These are phyloP conservation scores for Epizoanthus scotinus DNA, from an alignment of 92 coral and sea anemone species.

Conservation along the genomic window DNA sequence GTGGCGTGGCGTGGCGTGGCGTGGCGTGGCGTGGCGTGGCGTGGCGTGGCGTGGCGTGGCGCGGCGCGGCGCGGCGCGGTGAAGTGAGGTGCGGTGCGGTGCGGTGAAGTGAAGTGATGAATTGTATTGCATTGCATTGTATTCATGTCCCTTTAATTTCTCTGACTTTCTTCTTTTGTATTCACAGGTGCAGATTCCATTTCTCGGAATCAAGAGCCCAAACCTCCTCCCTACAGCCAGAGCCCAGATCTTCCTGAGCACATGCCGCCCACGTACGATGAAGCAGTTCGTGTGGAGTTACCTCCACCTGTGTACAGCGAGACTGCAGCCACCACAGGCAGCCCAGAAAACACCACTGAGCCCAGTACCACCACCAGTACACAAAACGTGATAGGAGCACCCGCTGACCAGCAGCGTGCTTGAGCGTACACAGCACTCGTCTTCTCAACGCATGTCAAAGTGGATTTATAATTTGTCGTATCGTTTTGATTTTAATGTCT, in stretches of 20 bases:
- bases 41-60: too few species aligned
- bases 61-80: too few species aligned
- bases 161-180: neutral
- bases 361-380: conserved; percentile 7
- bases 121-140: too few species aligned
- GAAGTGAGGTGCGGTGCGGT: too few species aligned
- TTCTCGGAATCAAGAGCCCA: conserved; percentile 21
- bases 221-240: conserved; percentile 41
- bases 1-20: too few species aligned
- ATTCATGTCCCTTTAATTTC: neutral
- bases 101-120: too few species aligned
- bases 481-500: too few species aligned
- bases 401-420: conserved; percentile 27
- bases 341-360: neutral
- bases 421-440: neutral
- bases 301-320: conserved; percentile 36
- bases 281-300: conserved; percentile 34
- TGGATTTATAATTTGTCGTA: too few species aligned
- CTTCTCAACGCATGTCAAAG: too few species aligned
- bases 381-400: neutral
- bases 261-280: conserved; percentile 41
- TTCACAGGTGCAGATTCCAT: conserved; percentile 27
- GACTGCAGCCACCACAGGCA: conserved; percentile 19
- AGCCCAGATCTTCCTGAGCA: conserved; percentile 21
- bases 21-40: too few species aligned